Base-by-base conservation (phyloP, 2,888 invertebrate species). In the Dolichopus griseipennis region DNA sequence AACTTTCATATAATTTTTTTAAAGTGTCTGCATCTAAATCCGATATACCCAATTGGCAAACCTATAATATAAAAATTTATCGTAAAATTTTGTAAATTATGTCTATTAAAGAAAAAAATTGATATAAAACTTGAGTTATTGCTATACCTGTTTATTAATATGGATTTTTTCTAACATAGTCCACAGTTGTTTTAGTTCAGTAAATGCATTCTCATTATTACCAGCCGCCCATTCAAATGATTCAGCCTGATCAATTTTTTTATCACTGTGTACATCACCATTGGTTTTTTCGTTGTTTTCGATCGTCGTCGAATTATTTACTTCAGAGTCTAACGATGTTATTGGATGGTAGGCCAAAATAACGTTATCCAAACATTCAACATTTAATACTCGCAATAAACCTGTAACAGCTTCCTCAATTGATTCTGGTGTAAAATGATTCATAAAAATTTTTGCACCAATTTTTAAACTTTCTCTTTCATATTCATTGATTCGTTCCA, bases 21-120 rank as follows among this genome's bases (percentile, higher is more conserved):
- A 97, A 89, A 21, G 89, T 86, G 0, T 87, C 86, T 34, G 92
- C 91, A 73, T 94, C 93, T n/a, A 96, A 85, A 81, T 97, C 96
- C 2, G 95, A 91, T 61, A 96, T 87, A 43, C 97, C 97, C 37
- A 95, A 83, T 74, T 90, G 89, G 20, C 85, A 83, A 6, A 89
- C 85, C 27, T 83, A 81, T 6, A 68, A 69, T 12, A n/a, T n/a
- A 7, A 65, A 34, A 66, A 12, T n/a, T 22, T 62, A 15, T n/a
- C n/a, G n/a, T n/a, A 33, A 27, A 27, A 22, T 22, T 21, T 22
- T 27, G 20, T 22, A 61, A 27, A 65, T 37, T 18, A 68, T n/a
- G n/a, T 27, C 20, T 27, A 37, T 41, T 61, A 0, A 2, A 37
- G 37, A 37, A 37, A 5, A 34, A 37, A 37, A 1, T 37, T 37